Conservation (phyloP, 2,113 vertebrate genomes). For the Ibidorhyncha struthersii region DNA sequence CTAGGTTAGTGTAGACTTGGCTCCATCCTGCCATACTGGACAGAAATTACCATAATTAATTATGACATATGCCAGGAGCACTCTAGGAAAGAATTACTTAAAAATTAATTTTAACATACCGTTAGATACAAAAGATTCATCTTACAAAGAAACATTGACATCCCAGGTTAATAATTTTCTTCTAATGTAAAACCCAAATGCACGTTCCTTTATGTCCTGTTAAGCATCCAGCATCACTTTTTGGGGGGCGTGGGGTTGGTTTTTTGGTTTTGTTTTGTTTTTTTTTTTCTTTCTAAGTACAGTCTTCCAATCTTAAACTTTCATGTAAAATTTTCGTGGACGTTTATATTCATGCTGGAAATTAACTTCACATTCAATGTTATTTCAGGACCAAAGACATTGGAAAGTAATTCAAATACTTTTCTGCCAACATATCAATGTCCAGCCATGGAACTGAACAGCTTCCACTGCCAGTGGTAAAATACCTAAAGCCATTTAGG, state of each 20-base stretch:
- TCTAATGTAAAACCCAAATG: not conserved
- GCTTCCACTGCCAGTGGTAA: not conserved
- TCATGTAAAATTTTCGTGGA: not conserved
- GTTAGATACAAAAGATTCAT: not conserved
- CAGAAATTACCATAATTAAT: not conserved
- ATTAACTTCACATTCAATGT: not conserved
- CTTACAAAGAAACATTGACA: not conserved
- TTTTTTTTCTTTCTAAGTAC: not conserved
- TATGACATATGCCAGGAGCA: not conserved
- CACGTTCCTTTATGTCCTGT: not conserved
- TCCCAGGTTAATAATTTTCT: not conserved
- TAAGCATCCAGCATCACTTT: not conserved
- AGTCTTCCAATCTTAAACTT: not conserved
- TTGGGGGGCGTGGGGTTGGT: accelerated
- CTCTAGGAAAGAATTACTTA: not conserved
- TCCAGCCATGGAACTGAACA: not conserved
- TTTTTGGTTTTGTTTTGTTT: not conserved
- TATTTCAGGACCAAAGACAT: not conserved
- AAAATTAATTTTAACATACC: not conserved
- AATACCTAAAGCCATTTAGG: not conserved
- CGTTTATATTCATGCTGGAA: not conserved
- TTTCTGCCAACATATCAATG: not conserved
- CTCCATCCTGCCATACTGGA: not conserved
- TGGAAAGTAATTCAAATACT: not conserved
- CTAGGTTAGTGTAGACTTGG: not conserved